These are phyloP conservation scores for Calliopum simillimum DNA, from an alignment of 2,888 invertebrate species.

Conservation along the genomic window DNA sequence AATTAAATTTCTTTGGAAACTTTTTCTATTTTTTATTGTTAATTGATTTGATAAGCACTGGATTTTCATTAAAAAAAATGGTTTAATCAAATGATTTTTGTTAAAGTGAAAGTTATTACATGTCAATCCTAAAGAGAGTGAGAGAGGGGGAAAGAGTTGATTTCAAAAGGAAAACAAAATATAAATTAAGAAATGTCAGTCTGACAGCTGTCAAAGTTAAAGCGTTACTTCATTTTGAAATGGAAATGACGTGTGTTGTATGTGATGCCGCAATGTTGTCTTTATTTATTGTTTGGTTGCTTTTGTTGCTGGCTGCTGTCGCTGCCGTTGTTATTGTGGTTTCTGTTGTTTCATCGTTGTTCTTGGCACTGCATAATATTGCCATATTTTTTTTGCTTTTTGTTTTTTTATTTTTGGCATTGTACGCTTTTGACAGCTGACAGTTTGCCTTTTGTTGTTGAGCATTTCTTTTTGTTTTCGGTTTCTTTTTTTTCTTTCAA, in stretches of 20 bases:
- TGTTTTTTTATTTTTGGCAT: background rate
- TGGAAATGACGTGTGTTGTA: slow-evolving; percentile 36
- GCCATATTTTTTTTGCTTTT: background rate
- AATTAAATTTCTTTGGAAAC: slow-evolving; percentile 25
- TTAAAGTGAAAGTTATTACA: slow-evolving; percentile 6
- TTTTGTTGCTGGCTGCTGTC: too few species aligned
- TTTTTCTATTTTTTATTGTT: slow-evolving; percentile 8
- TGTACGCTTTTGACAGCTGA: slow-evolving; percentile 12
- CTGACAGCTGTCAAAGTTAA: slow-evolving; percentile 64
- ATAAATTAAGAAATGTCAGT: slow-evolving; percentile 42
- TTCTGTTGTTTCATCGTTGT: slow-evolving; percentile 2
- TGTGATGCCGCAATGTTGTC: slow-evolving; percentile 6
- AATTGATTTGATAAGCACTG: slow-evolving; percentile 16
- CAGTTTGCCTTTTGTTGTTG: slow-evolving; percentile 1
- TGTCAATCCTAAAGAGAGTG: background rate
- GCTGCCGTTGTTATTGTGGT: background rate
- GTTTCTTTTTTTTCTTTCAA: background rate
- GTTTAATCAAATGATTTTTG: background rate
- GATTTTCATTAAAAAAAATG: background rate
- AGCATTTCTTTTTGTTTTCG: background rate
- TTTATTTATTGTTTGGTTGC: slow-evolving; percentile 5
- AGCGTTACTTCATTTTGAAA: slow-evolving; percentile 39
- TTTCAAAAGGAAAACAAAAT: too few species aligned
- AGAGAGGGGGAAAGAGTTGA: too few species aligned
- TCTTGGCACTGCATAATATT: background rate